phyloP scores from a whole-genome alignment of 2,797 vertebrate species.

The Diceros bicornis region DNA sequence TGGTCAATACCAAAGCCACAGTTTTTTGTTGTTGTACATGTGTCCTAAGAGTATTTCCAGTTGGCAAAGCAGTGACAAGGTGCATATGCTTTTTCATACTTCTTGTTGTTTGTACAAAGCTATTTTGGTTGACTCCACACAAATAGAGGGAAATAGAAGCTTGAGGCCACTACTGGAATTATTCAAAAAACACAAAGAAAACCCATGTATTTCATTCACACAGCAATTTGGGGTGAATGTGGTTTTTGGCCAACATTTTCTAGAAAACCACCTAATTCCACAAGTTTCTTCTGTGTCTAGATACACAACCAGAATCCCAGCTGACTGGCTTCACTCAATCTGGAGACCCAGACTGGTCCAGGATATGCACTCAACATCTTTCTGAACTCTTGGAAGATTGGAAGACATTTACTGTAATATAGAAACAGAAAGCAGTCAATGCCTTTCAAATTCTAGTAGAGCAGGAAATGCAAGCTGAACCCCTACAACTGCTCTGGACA shows the following conservation, averaged over 20 bases:
- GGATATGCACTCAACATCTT: neutral
- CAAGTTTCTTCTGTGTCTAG: conserved; percentile 61
- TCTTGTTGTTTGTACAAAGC: conserved; percentile 43
- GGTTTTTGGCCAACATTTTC: conserved; percentile 76
- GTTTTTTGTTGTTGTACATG: neutral
- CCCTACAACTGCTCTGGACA: neutral
- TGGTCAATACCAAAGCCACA: conserved; percentile 19
- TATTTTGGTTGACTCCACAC: conserved; percentile 68
- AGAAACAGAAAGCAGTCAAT: neutral
- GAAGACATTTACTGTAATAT: neutral
- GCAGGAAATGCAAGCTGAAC: neutral
- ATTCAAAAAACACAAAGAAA: conserved; percentile 74
- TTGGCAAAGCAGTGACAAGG: conserved; percentile 4
- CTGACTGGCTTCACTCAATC: neutral
- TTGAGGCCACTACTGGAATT: conserved; percentile 50
- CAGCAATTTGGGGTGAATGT: conserved; percentile 72
- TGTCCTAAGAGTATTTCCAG: neutral
- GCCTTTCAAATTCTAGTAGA: neutral
- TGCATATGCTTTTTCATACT: neutral
- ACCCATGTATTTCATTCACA: conserved; percentile 54
- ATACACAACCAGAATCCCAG: conserved; percentile 25
- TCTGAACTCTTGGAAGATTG: neutral
- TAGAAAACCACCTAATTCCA: conserved; percentile 68
- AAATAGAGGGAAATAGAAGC: conserved; percentile 59
- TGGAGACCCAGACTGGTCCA: neutral